Evolutionary conservation across 1,140 invertebrate species (phyloP), one percentile per base, ranked within the genome.

Genomic region (Brachionus calyciflorus): DNA sequence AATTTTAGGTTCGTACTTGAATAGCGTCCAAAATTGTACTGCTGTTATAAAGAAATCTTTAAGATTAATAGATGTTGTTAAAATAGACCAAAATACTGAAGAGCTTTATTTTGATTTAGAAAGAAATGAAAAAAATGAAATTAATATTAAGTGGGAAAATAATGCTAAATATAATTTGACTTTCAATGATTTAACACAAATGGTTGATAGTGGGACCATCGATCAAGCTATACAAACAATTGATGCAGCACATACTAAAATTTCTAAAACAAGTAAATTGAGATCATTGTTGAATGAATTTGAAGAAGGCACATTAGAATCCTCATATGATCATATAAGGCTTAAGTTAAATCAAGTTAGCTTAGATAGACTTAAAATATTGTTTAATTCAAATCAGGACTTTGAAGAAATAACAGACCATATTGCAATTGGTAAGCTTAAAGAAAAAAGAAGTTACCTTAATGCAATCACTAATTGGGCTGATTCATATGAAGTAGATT

Each of bases 1-100:
- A 4, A 65, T 65, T 44, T 12, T 65, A 14, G 60, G 60, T 12
- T 33, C 60, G 4, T 65, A 65, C 24, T 41, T 65, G 30, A 65
- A 65, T 24, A 65, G 60, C 24, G n/a, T 65, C 19, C 60, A 65
- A 44, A 40, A n/a, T 17, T 19, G 28, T 44, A 37, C 37, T 4
- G 17, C 1, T 40, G 33, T 17, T 1, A 26, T 65, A 12, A 65
- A 65, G 12, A 65, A 24, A 65, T 65, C 60, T 2, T 24, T 65
- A 19, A 6, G 60, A 2, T 30, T 65, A 21, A 65, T 65, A 24
- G 60, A 65, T 24, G 7, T 46, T 3, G 44, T 46, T 14, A 14
- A 7, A 46, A 17, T 3, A 46, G n/a, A 46, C 3, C 2, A 46
- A 7, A 46, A 46, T 7, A 7, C 44, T 3, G n/a, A 3, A 46